phyloP scores from a whole-genome alignment of 2,888 invertebrate genomes.

The Phytoseiulus persimilis region DNA sequence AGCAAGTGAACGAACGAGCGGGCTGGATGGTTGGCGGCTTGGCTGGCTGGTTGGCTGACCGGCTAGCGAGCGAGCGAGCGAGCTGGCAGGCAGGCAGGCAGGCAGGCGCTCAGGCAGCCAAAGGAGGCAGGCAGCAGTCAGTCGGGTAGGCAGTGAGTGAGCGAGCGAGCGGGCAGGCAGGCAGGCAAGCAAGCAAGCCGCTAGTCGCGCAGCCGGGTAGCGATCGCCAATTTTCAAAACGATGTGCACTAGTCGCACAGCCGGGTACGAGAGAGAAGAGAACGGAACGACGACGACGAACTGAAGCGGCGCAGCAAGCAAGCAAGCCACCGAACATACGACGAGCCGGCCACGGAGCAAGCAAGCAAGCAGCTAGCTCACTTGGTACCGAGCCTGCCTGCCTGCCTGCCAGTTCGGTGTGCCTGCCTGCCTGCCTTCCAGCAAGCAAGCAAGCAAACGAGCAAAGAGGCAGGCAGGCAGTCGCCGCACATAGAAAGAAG shows the following conservation, averaged over 20 bases:
- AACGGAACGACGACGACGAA: conserved; percentile 5
- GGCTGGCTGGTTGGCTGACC: background rate
- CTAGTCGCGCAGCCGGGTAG: background rate
- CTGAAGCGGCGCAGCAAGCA: conserved; percentile 5
- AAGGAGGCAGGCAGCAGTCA: background rate
- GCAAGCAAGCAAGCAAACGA: background rate
- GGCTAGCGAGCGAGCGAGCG: background rate
- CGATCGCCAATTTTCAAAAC: background rate
- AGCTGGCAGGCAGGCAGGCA: background rate
- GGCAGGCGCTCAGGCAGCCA: too few species aligned
- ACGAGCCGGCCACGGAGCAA: background rate
- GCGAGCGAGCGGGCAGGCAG: background rate
- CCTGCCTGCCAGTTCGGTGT: background rate
- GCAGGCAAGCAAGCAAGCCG: background rate
- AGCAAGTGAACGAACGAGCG: background rate
- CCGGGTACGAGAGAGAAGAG: background rate
- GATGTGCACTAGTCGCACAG: conserved; percentile 5
- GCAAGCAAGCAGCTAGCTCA: background rate
- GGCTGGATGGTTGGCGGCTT: background rate
- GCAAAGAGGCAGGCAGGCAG: background rate
- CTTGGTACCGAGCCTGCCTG: background rate
- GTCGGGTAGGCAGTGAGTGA: background rate
- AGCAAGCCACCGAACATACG: background rate
- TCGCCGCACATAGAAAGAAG: background rate
- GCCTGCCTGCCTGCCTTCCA: background rate